Conservation (phyloP, 92 coral and sea anemone species). For the Pocillopora meandrina region DNA sequence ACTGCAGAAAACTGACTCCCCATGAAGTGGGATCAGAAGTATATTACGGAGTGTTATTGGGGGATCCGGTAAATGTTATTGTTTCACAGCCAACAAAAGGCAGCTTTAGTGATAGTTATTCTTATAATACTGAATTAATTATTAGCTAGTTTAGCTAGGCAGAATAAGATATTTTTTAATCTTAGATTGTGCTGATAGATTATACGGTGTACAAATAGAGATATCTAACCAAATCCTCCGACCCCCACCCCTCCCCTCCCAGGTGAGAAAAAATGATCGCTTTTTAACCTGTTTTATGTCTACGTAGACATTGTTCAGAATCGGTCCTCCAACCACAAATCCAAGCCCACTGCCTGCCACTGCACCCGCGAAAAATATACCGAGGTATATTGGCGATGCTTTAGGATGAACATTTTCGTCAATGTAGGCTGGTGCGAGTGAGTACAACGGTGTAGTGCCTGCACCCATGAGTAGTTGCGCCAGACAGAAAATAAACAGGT, state of each 20-base stretch:
- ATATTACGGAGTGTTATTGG: no score
- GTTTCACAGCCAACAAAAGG: no score
- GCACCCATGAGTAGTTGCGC: conserved; percentile 94
- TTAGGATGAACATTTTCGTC: conserved; percentile 94
- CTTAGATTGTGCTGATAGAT: no score
- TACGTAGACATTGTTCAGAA: conserved; percentile 64
- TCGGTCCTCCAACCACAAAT: conserved; percentile 79
- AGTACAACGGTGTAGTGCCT: conserved; percentile 89
- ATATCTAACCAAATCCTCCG: no score
- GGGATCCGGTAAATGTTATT: no score
- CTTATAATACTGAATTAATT: no score
- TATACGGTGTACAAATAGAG: no score
- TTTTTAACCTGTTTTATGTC: conserved; percentile 75
- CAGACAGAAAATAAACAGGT: conserved; percentile 61
- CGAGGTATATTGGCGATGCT: conserved; percentile 82
- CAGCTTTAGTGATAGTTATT: no score
- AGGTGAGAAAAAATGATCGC: background rate
- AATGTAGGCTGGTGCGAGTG: conserved; percentile 90
- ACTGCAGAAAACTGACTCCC: no score
- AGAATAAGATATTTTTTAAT: no score
- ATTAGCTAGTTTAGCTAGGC: no score
- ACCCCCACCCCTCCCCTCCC: background rate
- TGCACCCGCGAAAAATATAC: conserved; percentile 69
- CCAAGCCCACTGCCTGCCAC: conserved; percentile 90
- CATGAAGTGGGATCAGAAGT: no score